Evolutionary conservation across 2,888 invertebrate genomes (phyloP).

Genomic region (Tachina grossa): DNA sequence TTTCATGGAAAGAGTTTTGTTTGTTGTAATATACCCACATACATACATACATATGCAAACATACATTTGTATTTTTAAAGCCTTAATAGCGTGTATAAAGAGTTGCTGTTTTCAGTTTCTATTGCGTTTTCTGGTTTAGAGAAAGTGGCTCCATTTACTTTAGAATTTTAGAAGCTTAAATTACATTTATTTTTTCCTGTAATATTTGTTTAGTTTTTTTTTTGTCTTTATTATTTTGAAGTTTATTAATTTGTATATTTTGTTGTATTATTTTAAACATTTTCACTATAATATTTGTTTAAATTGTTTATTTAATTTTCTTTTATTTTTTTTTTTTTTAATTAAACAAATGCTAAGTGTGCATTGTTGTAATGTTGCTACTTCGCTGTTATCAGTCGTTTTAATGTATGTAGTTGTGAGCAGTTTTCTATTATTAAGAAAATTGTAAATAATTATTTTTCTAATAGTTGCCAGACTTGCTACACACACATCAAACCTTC

Average conservation of each 20-base stretch:
- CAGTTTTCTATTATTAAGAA: slow-evolving; percentile 8
- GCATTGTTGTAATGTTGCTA: neutral
- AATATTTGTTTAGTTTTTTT: slow-evolving; percentile 9
- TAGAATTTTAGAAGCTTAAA: slow-evolving; percentile 61
- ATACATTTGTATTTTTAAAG: neutral
- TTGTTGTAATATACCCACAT: slow-evolving; percentile 14
- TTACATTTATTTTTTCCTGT: slow-evolving; percentile 20
- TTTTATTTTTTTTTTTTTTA: slow-evolving; percentile 5
- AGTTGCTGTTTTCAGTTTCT: slow-evolving; percentile 58
- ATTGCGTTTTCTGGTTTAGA: slow-evolving; percentile 58
- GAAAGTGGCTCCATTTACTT: slow-evolving; percentile 58
- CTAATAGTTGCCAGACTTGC: neutral
- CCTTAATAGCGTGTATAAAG: slow-evolving; percentile 31
- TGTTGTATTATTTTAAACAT: slow-evolving; percentile 10
- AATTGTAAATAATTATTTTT: neutral
- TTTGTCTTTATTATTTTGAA: slow-evolving; percentile 6
- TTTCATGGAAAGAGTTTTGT: slow-evolving; percentile 44
- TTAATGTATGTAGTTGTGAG: neutral
- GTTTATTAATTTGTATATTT: slow-evolving; percentile 33
- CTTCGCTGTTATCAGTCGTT: slow-evolving; percentile 10
- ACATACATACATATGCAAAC: no score
- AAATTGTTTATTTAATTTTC: slow-evolving; percentile 21
- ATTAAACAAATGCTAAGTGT: slow-evolving; percentile 27
- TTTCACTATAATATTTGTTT: slow-evolving; percentile 2
- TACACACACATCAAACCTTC: no score